Base-by-base conservation (phyloP, 2,797 vertebrate genomes). In the Poeciliopsis gracilis region DNA sequence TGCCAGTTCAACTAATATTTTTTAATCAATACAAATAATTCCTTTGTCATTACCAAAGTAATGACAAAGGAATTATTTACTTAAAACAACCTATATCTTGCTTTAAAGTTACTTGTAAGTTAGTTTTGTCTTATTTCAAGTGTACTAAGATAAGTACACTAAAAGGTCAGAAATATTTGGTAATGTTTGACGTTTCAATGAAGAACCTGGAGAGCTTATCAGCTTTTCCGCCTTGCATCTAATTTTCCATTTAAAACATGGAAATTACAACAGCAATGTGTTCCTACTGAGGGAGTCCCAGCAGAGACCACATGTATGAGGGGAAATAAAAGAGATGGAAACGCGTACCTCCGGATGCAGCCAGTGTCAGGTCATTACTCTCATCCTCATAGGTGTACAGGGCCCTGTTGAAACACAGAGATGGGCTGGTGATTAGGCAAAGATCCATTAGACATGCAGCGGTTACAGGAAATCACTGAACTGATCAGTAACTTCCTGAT, bases 341-440 rank as follows among this genome's bases (percentile, higher is more conserved):
- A 61, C 4, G 86, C 97, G 9, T 91, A 99, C 98, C 97, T 96
- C 98, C 98, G 2, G 98, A 97, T 0, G 97, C 94, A 46, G 97
- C 96, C 93, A 99, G 91, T 51, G 94, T 97, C 94, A 99, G 92
- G 90, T 97, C 96, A 85, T 99, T 96, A 2, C 94, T 97, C 77
- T 97, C 96, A 66, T 97, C 98, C 89, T 99, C 98, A 0, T 99
- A 99, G 0, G 97, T 97, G 93, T 98, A 99, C 91, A 99, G 95
- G 78, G 98, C 98, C 98, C 98, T 99, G 94, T 9, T 6, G 79
- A 51, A 75, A 84, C 59, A 83, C 5, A 80, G 13, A 77, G 11
- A n/a, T 20, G 20, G 6, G 4, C 12, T 51, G 3, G 43, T 59
- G 70, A 33, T 84, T 61, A 77, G 33, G n/a, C 51, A 72, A 47